Conservation (phyloP, 2,888 invertebrate genomes). For the Megalurothrips usitatus region DNA sequence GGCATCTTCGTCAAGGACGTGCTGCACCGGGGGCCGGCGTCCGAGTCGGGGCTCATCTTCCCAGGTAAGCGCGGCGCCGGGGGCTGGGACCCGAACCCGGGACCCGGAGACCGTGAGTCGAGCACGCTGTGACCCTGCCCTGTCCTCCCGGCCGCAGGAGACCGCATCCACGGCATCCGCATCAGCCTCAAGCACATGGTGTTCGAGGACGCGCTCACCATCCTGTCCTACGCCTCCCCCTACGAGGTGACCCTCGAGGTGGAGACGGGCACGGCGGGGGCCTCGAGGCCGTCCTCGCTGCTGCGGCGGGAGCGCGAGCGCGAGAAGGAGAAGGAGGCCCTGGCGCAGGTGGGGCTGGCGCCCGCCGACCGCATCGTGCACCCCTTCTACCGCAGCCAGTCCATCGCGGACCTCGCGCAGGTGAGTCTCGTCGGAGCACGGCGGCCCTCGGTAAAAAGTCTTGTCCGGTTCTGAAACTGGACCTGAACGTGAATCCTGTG, state of each 20-base stretch:
- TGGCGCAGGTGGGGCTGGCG: conserved; percentile 42
- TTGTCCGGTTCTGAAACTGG: no score
- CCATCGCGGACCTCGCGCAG: conserved; percentile 69
- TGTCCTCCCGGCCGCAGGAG: conserved; percentile 60
- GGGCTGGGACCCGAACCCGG: not conserved
- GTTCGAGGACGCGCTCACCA: conserved; percentile 82
- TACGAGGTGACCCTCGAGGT: conserved; percentile 80
- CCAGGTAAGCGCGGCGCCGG: conserved; percentile 57
- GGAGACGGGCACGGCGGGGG: conserved; percentile 51
- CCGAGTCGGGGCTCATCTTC: conserved; percentile 73
- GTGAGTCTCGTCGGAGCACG: conserved; percentile 45
- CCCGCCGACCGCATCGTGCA: conserved; percentile 60
- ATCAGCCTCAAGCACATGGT: conserved; percentile 86
- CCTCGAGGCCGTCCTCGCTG: conserved; percentile 47
- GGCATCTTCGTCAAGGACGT: conserved; percentile 86
- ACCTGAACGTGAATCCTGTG: not conserved
- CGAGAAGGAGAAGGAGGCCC: conserved; percentile 37
- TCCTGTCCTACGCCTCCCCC: conserved; percentile 85
- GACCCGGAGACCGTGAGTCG: not conserved
- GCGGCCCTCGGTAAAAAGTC: no score
- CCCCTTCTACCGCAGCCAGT: conserved; percentile 72
- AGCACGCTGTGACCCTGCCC: conserved; percentile 11
- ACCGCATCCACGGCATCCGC: conserved; percentile 79
- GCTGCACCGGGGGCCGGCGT: conserved; percentile 80
- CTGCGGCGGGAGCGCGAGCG: conserved; percentile 45